A percentile compares a stretch with the other conserved stretches of the same genome.
These are phyloP conservation scores for Ia io DNA, from an alignment of 2,113 vertebrate species.

Conservation along the genomic window DNA sequence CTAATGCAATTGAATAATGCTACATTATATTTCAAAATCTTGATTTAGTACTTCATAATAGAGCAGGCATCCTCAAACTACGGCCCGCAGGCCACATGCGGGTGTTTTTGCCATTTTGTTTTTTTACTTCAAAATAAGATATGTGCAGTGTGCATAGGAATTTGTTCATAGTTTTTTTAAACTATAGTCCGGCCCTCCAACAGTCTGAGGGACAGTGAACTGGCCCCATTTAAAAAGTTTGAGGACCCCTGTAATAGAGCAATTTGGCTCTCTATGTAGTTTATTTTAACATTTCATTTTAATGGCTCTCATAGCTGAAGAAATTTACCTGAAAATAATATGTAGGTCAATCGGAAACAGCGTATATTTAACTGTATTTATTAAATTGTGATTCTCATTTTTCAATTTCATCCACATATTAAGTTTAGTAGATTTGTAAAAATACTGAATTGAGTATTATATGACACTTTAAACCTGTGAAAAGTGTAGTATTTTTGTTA, in stretches of 20 bases:
- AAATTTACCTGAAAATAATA: not conserved
- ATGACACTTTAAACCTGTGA: not conserved
- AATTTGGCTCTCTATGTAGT: not conserved
- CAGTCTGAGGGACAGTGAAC: no score
- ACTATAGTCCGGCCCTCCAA: no score
- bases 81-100: no score
- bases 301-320: not conserved
- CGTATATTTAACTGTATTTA: not conserved
- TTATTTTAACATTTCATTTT: not conserved
- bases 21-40: not conserved
- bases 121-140: no score
- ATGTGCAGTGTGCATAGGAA: no score
- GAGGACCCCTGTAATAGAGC: not conserved
- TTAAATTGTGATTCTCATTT: not conserved
- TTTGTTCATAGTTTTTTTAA: no score
- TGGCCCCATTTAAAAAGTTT: no score
- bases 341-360: not conserved
- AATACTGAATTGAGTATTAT: not conserved
- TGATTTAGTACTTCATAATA: not conserved
- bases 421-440: not conserved
- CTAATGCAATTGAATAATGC: not conserved
- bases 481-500: not conserved
- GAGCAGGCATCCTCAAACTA: not conserved
- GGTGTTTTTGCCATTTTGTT: no score
- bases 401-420: not conserved